phyloP scores from a whole-genome alignment of 2,797 vertebrate genomes.

The Spinibarbus caldwelli region DNA sequence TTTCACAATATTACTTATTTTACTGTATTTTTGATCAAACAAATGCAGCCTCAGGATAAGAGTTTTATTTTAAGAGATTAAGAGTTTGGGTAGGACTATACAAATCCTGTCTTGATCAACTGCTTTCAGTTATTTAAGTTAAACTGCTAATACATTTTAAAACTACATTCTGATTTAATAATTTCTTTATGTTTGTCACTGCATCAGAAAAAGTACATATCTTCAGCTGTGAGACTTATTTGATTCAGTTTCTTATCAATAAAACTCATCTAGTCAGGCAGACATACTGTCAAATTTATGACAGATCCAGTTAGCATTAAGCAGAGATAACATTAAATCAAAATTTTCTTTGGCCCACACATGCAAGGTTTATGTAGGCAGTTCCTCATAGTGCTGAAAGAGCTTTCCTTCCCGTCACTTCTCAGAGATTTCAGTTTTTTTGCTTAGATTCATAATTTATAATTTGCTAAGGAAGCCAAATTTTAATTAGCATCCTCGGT shows the following conservation, averaged over 20 bases:
- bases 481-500: background rate
- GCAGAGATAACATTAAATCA: slow-evolving; percentile 37
- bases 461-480: background rate
- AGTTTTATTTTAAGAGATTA: no score
- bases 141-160: background rate
- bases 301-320: slow-evolving; percentile 45
- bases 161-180: background rate
- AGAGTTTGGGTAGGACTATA: no score
- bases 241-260: slow-evolving; percentile 28
- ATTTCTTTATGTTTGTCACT: background rate
- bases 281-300: slow-evolving; percentile 32
- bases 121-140: background rate
- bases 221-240: slow-evolving; percentile 24
- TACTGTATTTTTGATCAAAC: no score
- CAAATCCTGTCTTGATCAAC: background rate
- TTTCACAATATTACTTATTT: no score
- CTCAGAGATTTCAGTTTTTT: background rate
- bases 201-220: background rate
- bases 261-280: slow-evolving; percentile 16
- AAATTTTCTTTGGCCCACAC: background rate
- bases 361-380: slow-evolving; percentile 7
- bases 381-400: slow-evolving; percentile 9
- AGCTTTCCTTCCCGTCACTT: background rate
- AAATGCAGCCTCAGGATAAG: no score
- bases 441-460: background rate